Base-by-base conservation (phyloP, 2,888 invertebrate genomes). In the Sarcophaga subvicina region DNA sequence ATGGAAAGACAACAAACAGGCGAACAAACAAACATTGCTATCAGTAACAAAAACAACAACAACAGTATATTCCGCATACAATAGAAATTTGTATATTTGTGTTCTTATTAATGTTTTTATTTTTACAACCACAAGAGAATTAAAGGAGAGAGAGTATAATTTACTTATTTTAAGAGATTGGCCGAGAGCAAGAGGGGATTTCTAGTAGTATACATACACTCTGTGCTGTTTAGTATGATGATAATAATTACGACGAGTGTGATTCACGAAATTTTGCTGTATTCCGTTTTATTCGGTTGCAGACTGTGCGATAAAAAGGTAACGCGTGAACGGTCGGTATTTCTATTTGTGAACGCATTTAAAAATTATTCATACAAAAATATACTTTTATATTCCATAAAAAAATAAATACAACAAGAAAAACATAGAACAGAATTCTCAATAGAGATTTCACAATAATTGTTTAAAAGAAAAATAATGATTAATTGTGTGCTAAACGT, bases 201-300 rank as follows among this genome's bases (percentile, higher is more conserved):
- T 47, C 76, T 59, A 71, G 81, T 84, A 81, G 86, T 83, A 81
- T 88, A 85, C 85, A 88, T 76, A 87, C 83, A 80, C 70, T 62
- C 37, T 70, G 54, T 54, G 12, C 59, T 70, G 54, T 54, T 54
- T 54, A 85, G 64, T 80, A 69, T 62, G 62, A 87, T 64, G 72
- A 67, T 64, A 71, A 63, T 88, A 75, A 80, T 88, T 84, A 62
- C 75, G 37, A 72, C 54, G 49, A 78, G 88, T 86, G 87, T 88
- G 88, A 89, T 87, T 88, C 88, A 89, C 88, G 72, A 79, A 86
- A 83, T 85, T 76, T 88, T 80, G 72, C 83, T 87, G 78, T 86
- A 84, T 85, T 86, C 86, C 86, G 81, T 86, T 88, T 89, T 88
- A 89, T 88, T 89, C 88, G 80, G 83, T 87, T 89, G 86, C 84